Evolutionary conservation across 2,113 vertebrate genomes (phyloP).

Genomic region (Neopipo cinnamomea): DNA sequence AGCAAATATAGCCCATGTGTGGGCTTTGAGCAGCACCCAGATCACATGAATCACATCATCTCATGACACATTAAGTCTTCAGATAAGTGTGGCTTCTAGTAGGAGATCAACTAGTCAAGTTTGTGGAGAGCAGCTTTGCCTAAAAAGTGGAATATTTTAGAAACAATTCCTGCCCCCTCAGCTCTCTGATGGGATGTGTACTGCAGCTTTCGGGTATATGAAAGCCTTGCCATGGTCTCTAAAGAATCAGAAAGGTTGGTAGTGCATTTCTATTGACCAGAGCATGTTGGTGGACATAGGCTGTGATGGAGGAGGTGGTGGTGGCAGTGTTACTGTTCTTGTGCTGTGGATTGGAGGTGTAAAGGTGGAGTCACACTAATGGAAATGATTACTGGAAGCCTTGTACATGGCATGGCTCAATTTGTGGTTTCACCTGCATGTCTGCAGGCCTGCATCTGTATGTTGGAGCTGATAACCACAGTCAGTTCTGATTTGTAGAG

Average conservation of each 20-base stretch:
- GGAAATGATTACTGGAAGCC: neutral
- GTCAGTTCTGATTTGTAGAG: neutral
- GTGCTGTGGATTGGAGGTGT: neutral
- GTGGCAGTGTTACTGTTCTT: fast-evolving
- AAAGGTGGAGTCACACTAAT: neutral
- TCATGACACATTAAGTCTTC: neutral
- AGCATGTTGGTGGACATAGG: neutral
- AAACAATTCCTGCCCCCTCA: neutral
- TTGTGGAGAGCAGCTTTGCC: neutral
- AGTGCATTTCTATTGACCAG: neutral
- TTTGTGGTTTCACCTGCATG: neutral
- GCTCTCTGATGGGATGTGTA: neutral
- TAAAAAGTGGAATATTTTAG: neutral
- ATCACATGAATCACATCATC: neutral
- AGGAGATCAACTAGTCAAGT: fast-evolving
- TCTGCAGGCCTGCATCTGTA: neutral
- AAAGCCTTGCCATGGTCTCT: neutral
- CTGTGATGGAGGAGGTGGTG: neutral
- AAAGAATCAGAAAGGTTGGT: neutral
- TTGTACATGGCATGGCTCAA: fast-evolving
- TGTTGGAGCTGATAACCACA: neutral
- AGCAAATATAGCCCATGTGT: neutral
- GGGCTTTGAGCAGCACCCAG: neutral
- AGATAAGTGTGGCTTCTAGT: neutral
- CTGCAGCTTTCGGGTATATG: fast-evolving